Base-by-base conservation (phyloP, 2,113 vertebrate genomes). In the Pluvialis apricaria region DNA sequence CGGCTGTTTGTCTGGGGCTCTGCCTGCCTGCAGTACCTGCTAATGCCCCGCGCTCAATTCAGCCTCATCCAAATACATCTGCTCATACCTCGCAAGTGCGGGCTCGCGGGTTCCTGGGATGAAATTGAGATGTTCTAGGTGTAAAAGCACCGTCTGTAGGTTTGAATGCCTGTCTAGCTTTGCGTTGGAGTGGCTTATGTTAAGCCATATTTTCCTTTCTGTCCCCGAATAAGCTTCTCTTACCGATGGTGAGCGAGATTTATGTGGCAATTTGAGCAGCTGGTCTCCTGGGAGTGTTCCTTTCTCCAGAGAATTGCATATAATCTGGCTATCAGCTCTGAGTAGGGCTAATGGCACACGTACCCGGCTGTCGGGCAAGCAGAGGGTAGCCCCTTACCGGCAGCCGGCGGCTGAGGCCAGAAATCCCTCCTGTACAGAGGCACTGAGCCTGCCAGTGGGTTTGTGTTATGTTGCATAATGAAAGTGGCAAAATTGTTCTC, bases 61-160 rank as follows among this genome's bases (percentile, higher is more conserved):
- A 21, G 64, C 73, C 70, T 49, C 20, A 26, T 21, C 83, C 76
- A 6, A 1, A 15, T 17, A 0, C 45, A 10, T 20, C 82, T 12
- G 1, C 71, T 62, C 15, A 1, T 19, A 2, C 40, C 36, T 51
- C 22, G 0, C 16, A 9, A 1, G 13, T 2, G 20, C 0, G 1
- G n/a, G 44, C 68, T 52, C 0, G 0, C 0, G 3, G 11, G 24
- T 16, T 81, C 75, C 70, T 4, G 3, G 73, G 38, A 3, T 69
- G 80, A 31, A 49, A 4, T 1, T 7, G 88, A 72, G 96, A 72
- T 42, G 52, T 72, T 82, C n/a, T 36, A 31, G 79, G 82, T 72
- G 52, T 17, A 18, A 79, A 73, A 71, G 71, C 57, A 36, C 32
- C 0, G 3, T 21, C 82, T 85, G 88, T 4, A 17, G 66, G 40